These are phyloP conservation scores for Diprion similis DNA, from an alignment of 1,140 invertebrate genomes.

Conservation along the genomic window DNA sequence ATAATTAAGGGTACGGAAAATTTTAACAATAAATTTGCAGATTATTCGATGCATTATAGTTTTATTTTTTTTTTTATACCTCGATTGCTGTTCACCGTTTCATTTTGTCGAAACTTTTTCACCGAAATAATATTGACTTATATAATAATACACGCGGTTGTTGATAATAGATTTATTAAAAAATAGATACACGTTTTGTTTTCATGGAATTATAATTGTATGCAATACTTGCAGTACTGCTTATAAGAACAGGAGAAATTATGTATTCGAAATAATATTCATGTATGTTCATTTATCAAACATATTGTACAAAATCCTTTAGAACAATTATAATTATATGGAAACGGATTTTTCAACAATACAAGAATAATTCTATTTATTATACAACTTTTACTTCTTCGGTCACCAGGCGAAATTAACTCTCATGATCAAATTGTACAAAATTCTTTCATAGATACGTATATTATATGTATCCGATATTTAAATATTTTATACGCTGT, in stretches of 20 bases:
- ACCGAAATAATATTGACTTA: too few relatives aligned
- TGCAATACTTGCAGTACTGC: background rate
- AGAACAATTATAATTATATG: background rate
- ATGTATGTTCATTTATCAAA: background rate
- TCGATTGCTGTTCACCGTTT: too few relatives aligned
- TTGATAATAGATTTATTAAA: constrained; percentile 3
- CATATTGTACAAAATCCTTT: background rate
- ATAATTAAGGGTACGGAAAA: background rate
- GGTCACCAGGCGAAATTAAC: background rate
- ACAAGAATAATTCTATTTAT: background rate
- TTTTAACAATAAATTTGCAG: constrained; percentile 4
- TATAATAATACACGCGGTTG: background rate
- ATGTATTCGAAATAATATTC: background rate
- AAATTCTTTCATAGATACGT: too few relatives aligned
- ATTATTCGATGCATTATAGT: background rate
- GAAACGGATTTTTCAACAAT: background rate
- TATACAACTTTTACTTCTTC: background rate
- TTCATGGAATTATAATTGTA: background rate
- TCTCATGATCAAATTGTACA: too few relatives aligned
- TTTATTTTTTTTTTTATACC: too few relatives aligned
- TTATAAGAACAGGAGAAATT: background rate
- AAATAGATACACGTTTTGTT: background rate
- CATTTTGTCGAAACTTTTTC: too few relatives aligned
- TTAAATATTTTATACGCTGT: background rate
- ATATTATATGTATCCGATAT: too few relatives aligned